Conservation (phyloP, 2,888 invertebrate species). For the Xestia sexstrigata region DNA sequence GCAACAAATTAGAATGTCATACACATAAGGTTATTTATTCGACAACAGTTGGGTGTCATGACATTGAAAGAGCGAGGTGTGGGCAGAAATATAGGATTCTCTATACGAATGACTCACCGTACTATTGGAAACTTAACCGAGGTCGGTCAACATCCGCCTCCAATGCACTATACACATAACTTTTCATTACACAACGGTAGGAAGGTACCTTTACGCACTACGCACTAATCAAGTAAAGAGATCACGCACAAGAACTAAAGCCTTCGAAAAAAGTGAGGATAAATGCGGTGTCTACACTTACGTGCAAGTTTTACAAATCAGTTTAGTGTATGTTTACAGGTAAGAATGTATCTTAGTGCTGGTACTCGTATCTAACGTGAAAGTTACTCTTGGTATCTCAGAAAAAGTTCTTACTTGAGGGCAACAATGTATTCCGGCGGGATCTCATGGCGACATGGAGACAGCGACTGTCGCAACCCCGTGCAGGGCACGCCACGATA, state of each 20-base stretch:
- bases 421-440: too few species aligned
- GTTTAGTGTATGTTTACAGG: constrained; percentile 53
- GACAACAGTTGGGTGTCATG: constrained; percentile 41
- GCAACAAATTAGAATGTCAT: constrained; percentile 19
- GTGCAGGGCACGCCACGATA: too few species aligned
- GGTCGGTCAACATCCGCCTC: constrained; percentile 84
- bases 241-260: constrained; percentile 64
- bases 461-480: too few species aligned
- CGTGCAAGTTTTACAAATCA: constrained; percentile 63
- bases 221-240: constrained; percentile 59
- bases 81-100: constrained; percentile 73
- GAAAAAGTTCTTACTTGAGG: not conserved
- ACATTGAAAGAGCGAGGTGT: constrained; percentile 71
- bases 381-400: constrained; percentile 41
- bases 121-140: constrained; percentile 79
- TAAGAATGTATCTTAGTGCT: constrained; percentile 30
- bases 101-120: constrained; percentile 72
- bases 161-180: constrained; percentile 60
- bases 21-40: constrained; percentile 56
- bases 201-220: constrained; percentile 8
- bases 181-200: constrained; percentile 69
- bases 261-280: constrained; percentile 61
- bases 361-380: constrained; percentile 38
- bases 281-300: constrained; percentile 62
- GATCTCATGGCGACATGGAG: too few species aligned